Conservation (phyloP, 2,797 vertebrate genomes). For the Zalophus californianus region DNA sequence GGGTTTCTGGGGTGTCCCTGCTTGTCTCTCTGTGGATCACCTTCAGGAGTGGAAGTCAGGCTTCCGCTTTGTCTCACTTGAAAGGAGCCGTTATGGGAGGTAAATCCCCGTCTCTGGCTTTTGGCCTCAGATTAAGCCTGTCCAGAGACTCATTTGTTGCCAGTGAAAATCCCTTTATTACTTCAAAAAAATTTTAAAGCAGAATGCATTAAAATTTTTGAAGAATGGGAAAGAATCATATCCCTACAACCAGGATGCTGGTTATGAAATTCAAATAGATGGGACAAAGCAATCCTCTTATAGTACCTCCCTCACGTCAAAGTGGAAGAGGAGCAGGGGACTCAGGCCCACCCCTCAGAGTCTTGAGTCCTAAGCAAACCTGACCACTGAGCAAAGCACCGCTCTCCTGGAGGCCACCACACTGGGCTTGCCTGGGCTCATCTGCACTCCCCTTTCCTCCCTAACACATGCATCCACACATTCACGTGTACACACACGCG, state of each 20-base stretch:
- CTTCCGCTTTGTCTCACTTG: constrained; percentile 71
- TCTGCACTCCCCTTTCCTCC: not conserved
- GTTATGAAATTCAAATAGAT: constrained; percentile 87
- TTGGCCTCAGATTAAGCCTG: constrained; percentile 77
- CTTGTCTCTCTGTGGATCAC: not conserved
- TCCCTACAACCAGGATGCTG: constrained; percentile 80
- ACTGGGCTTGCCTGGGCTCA: not conserved
- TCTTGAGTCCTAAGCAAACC: not conserved
- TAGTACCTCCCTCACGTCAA: not conserved
- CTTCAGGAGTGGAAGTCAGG: constrained; percentile 16
- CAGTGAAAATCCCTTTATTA: constrained; percentile 84
- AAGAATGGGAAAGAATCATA: constrained; percentile 84
- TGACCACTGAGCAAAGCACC: not conserved
- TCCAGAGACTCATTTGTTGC: constrained; percentile 77
- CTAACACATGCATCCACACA: accelerated
- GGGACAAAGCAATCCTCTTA: constrained; percentile 81
- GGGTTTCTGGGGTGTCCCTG: not conserved
- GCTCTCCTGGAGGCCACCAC: not conserved
- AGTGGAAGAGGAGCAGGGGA: not conserved
- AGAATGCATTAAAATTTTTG: constrained; percentile 84
- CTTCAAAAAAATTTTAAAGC: constrained; percentile 85
- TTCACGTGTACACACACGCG: not conserved
- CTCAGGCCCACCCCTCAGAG: not conserved
- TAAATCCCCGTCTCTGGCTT: constrained; percentile 75
- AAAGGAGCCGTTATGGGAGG: constrained; percentile 72